These are phyloP conservation scores for Lordiphosa mommai DNA, from an alignment of 1,140 invertebrate species.

Conservation along the genomic window DNA sequence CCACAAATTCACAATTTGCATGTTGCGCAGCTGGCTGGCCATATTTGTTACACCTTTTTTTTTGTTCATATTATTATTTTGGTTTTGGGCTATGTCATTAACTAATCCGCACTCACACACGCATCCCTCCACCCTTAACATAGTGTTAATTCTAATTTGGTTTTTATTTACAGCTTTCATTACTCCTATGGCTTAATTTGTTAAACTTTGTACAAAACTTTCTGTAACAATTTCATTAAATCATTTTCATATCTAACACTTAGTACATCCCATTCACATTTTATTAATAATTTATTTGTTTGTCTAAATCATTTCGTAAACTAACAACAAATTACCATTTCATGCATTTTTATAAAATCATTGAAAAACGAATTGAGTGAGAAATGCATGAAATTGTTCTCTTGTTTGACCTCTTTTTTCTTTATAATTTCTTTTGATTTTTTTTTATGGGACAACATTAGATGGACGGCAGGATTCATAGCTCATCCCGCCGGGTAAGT, in stretches of 20 bases:
- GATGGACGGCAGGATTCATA: conserved; percentile 80
- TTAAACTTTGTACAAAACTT: background rate
- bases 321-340: conserved; percentile 32
- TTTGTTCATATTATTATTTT: too few relatives aligned
- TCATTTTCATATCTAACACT: background rate
- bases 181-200: too few relatives aligned
- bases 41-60: too few relatives aligned
- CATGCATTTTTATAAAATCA: conserved; percentile 29
- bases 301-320: background rate
- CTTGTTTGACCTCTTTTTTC: conserved; percentile 69
- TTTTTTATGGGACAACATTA: conserved; percentile 80
- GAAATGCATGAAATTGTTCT: conserved; percentile 74
- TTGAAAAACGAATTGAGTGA: conserved; percentile 13
- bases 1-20: conserved; percentile 8
- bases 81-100: background rate
- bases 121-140: background rate
- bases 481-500: conserved; percentile 80
- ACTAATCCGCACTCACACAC: background rate
- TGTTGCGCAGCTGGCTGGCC: conserved; percentile 1
- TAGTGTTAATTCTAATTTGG: background rate
- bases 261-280: too few relatives aligned
- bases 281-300: background rate
- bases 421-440: conserved; percentile 80
- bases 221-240: background rate
- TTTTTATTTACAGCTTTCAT: conserved; percentile 1